Conservation (phyloP, 2,888 invertebrate species). For the Chalcis sispes region DNA sequence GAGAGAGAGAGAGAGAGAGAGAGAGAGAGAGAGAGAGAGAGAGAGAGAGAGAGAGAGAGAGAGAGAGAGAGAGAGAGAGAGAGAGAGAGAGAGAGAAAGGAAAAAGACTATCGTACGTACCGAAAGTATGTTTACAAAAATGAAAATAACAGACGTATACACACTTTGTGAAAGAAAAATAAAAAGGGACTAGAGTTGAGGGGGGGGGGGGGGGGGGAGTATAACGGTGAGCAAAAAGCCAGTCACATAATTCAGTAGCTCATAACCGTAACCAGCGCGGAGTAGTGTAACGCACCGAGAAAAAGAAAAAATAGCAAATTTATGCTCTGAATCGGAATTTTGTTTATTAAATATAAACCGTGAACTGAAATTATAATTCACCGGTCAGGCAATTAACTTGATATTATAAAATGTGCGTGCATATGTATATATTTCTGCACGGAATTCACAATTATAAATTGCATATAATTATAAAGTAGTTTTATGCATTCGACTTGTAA, state of each 20-base stretch:
- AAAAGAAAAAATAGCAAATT: conserved; percentile 13
- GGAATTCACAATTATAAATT: neutral
- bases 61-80: neutral
- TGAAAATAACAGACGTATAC: conserved; percentile 8
- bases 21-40: neutral
- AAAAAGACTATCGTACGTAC: too few relatives aligned
- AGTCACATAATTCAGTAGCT: conserved; percentile 49
- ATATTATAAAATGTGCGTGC: neutral
- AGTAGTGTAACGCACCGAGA: conserved; percentile 23
- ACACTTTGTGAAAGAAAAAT: conserved; percentile 4
- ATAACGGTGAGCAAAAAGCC: conserved; percentile 16
- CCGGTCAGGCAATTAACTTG: neutral
- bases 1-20: neutral
- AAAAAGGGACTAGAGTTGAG: neutral
- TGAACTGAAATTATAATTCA: neutral
- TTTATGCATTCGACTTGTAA: neutral
- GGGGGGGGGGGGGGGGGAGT: neutral
- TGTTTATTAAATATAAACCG: conserved; percentile 5
- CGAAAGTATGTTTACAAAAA: neutral
- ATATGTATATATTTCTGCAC: neutral
- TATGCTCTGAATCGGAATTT: conserved; percentile 4
- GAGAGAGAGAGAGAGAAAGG: neutral
- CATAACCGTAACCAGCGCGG: conserved; percentile 46
- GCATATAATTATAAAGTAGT: neutral
- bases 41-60: neutral